Evolutionary conservation across 2,888 invertebrate genomes (phyloP), one percentile per base, ranked within the genome.

Genomic region (Cryptocheilus praepositus): DNA sequence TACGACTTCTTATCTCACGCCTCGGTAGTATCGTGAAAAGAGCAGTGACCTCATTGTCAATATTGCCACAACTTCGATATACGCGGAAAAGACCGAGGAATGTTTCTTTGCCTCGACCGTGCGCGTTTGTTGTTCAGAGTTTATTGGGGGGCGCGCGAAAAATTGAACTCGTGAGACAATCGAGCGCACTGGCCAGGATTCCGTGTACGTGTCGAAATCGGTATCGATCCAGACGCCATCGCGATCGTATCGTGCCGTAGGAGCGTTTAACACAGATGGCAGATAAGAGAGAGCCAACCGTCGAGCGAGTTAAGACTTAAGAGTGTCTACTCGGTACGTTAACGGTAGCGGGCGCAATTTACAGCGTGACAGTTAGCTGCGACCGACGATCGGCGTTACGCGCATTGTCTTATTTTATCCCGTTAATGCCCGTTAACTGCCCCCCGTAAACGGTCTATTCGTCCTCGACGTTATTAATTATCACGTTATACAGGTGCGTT

Each of bases 381-480:
- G 22, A 59, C 61, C 71, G 74, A 57, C 45, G 22, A 59, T 63
- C 71, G 74, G 64, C 58, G 76, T 76, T 68, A 19, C 65, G n/a
- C 21, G 25, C 54, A 45, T n/a, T 16, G 16, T 8, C 49, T 52
- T 15, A 0, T 18, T 16, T 25, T 25, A 11, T 25, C 22, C 22
- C 19, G 11, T n/a, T 22, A 52, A 61, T 57, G 21, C n/a, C 28
- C 45, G 13, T 45, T 58, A 65, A 58, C 46, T n/a, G 58, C 44
- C 44, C 13, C 11, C 36, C 36, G 36, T 36, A 36, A 36, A 36
- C 7, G 36, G 36, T 36, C 36, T 11, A 36, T 36, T 36, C 36
- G 4, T 36, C 4, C 36, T 64, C 36, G 45, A 66, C 3, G 21
- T 73, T 76, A 77, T 74, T 74, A 77, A 76, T 76, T 77, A 74